A percentile compares a stretch with the other conserved stretches of the same genome.
These are phyloP conservation scores for Bryconaethiops microstoma DNA, from an alignment of 2,797 vertebrate genomes.

Conservation along the genomic window DNA sequence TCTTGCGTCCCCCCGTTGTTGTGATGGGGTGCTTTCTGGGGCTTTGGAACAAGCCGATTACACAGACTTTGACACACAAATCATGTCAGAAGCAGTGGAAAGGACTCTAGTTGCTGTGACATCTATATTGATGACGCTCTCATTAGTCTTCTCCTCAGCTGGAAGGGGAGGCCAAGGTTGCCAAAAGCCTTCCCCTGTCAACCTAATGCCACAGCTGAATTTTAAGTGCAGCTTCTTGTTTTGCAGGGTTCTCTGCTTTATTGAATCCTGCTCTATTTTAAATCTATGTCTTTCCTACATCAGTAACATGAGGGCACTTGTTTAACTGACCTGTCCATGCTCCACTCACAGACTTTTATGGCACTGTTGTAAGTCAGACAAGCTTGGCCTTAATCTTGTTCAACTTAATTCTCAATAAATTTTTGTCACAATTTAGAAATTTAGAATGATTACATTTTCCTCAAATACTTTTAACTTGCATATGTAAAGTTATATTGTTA, in stretches of 20 bases:
- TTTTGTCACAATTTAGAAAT: too few species aligned
- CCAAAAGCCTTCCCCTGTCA: constrained; percentile 47
- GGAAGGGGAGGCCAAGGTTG: constrained; percentile 32
- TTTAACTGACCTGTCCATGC: too few species aligned
- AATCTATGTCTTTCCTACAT: not conserved
- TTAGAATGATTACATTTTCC: too few species aligned
- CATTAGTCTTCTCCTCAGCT: constrained; percentile 49
- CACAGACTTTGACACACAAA: constrained; percentile 43
- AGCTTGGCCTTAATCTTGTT: too few species aligned
- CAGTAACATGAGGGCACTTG: too few species aligned
- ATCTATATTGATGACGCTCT: constrained; percentile 37
- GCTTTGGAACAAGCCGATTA: constrained; percentile 38
- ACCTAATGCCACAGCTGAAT: constrained; percentile 21
- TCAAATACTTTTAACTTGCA: too few species aligned
- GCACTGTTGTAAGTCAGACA: too few species aligned
- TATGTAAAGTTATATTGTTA: too few species aligned
- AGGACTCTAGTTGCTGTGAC: constrained; percentile 43
- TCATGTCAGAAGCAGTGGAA: constrained; percentile 34
- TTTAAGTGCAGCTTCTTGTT: constrained; percentile 27
- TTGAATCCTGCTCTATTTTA: not conserved
- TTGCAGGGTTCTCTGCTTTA: constrained; percentile 17
- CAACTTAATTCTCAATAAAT: too few species aligned
- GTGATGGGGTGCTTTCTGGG: constrained; percentile 35
- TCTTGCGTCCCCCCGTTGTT: constrained; percentile 34
- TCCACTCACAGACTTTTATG: too few species aligned